A percentile compares a stretch with the other conserved stretches of the same genome.
Conservation (phyloP, 2,113 vertebrate species). For the Erinaceus europaeus region DNA sequence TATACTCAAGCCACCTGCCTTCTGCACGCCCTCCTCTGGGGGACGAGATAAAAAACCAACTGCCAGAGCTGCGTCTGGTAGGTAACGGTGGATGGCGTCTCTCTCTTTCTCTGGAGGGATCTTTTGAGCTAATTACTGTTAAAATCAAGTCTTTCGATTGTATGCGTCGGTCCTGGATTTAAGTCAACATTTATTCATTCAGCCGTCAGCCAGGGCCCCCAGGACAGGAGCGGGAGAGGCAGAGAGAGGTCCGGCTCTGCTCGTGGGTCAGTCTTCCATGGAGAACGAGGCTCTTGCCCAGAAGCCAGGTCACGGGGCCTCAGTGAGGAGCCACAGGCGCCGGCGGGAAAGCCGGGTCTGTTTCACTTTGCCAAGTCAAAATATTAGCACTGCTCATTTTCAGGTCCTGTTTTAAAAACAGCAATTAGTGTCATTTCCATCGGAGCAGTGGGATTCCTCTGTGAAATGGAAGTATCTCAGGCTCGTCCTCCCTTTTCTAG, state of each 20-base stretch:
- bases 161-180: constrained; percentile 56
- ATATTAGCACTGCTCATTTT: background rate
- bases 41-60: constrained; percentile 74
- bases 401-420: constrained; percentile 33
- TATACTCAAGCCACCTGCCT: constrained; percentile 12
- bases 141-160: constrained; percentile 80
- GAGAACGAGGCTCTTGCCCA: background rate
- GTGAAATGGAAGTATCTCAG: background rate
- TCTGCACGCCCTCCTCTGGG: constrained; percentile 61
- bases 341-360: background rate
- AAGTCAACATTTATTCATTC: constrained; percentile 39
- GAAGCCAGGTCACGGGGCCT: background rate
- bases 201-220: background rate
- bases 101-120: constrained; percentile 84
- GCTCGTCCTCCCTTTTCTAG: background rate
- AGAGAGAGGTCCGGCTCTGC: background rate
- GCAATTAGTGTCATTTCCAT: constrained; percentile 10
- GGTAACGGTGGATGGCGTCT: constrained; percentile 75
- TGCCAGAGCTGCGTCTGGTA: constrained; percentile 80
- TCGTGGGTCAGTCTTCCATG: background rate
- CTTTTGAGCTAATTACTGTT: constrained; percentile 85
- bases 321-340: background rate
- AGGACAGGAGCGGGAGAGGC: background rate
- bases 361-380: constrained; percentile 1
- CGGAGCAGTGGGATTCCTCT: background rate